These are phyloP conservation scores for Pygmarrhopalites habei DNA, from an alignment of 1,140 invertebrate species.

Conservation along the genomic window DNA sequence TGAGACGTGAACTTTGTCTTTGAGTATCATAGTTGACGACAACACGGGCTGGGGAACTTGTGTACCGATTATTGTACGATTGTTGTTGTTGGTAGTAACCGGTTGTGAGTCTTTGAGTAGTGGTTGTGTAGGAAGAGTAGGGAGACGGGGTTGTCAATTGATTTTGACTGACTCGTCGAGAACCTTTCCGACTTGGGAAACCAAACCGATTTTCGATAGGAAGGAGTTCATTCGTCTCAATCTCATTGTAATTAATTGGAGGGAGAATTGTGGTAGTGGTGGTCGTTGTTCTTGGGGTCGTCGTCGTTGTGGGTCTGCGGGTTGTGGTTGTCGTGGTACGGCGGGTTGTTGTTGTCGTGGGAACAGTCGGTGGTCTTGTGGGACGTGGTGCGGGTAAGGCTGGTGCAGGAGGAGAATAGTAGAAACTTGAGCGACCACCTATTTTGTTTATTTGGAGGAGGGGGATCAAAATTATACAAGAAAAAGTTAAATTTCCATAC, in stretches of 20 bases:
- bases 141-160: background rate
- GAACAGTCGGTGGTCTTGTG: background rate
- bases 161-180: background rate
- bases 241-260: constrained; percentile 23
- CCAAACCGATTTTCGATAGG: constrained; percentile 11
- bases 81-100: background rate
- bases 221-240: constrained; percentile 32
- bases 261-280: constrained; percentile 16
- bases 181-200: constrained; percentile 5
- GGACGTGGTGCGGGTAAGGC: constrained; percentile 8
- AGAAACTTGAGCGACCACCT: background rate
- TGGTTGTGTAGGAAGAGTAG: background rate
- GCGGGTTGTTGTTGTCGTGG: constrained; percentile 12
- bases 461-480: too few relatives aligned
- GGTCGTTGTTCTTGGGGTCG: constrained; percentile 14
- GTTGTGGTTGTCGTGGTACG: constrained; percentile 24
- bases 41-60: too few relatives aligned
- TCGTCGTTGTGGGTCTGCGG: constrained; percentile 15
- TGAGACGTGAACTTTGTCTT: background rate
- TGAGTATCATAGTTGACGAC: too few relatives aligned
- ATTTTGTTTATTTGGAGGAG: too few relatives aligned
- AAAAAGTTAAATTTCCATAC: too few relatives aligned
- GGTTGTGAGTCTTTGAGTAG: background rate
- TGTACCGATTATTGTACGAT: background rate
- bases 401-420: background rate